Percentiles rank a stretch among this genome's conserved stretches.
These are phyloP conservation scores for Sakesphorus luctuosus DNA, from an alignment of 2,113 vertebrate genomes.

Conservation along the genomic window DNA sequence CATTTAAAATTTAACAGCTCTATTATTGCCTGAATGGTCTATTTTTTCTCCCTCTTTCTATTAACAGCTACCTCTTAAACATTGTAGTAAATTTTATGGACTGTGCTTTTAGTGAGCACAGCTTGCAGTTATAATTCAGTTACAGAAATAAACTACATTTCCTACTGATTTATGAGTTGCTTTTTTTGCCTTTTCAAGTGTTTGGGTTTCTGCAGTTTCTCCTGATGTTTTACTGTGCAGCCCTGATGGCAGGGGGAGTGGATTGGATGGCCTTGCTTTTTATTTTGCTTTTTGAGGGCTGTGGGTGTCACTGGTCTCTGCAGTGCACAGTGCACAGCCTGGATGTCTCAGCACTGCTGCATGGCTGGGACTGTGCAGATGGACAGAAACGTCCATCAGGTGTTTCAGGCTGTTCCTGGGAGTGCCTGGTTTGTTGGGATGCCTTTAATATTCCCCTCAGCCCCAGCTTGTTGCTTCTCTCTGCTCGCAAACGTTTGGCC, in stretches of 20 bases:
- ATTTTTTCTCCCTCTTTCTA: neutral
- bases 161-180: slow-evolving; percentile 18
- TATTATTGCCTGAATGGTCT: neutral
- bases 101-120: neutral
- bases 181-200: neutral
- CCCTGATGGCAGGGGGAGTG: neutral
- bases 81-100: slow-evolving; percentile 15
- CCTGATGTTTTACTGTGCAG: neutral
- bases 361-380: neutral
- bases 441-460: neutral
- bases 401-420: neutral
- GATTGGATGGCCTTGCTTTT: neutral
- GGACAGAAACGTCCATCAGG: neutral
- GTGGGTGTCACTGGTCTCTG: neutral
- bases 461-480: neutral
- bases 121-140: slow-evolving; percentile 5
- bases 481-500: neutral
- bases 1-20: neutral
- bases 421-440: neutral
- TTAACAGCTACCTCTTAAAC: slow-evolving; percentile 2
- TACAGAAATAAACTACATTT: neutral
- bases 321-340: neutral
- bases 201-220: neutral
- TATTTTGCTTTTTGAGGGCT: neutral
- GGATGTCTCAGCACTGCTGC: neutral